These are phyloP conservation scores for Metalampra italica DNA, from an alignment of 2,888 invertebrate genomes.

Conservation along the genomic window DNA sequence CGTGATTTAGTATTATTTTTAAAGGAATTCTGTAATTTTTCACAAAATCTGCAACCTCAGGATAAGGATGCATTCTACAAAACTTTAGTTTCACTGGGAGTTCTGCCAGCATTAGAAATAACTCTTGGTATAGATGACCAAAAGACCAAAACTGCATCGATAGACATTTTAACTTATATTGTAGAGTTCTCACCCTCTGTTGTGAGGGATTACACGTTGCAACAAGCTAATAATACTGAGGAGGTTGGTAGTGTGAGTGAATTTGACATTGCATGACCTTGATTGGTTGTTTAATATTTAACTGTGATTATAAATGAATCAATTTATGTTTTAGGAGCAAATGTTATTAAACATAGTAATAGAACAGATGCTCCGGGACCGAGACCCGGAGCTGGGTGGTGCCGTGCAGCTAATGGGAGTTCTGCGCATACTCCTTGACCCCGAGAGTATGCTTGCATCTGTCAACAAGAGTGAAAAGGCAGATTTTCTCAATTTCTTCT, in stretches of 20 bases:
- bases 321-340: slow-evolving; percentile 84
- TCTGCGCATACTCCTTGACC: slow-evolving; percentile 94
- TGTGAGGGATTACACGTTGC: slow-evolving; percentile 97
- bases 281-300: not conserved
- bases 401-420: slow-evolving; percentile 98
- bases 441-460: slow-evolving; percentile 97
- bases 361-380: slow-evolving; percentile 98
- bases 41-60: slow-evolving; percentile 98
- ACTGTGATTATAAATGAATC: not conserved
- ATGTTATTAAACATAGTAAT: slow-evolving; percentile 97
- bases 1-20: slow-evolving; percentile 97
- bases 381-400: slow-evolving; percentile 97
- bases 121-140: slow-evolving; percentile 94
- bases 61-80: slow-evolving; percentile 99
- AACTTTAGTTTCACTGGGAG: slow-evolving; percentile 91
- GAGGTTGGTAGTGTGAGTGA: slow-evolving; percentile 80
- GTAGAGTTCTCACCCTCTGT: slow-evolving; percentile 99
- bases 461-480: slow-evolving; percentile 97
- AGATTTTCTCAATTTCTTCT: slow-evolving; percentile 98
- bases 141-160: slow-evolving; percentile 96
- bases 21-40: slow-evolving; percentile 99
- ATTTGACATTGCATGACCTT: slow-evolving; percentile 12
- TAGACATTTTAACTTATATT: slow-evolving; percentile 98
- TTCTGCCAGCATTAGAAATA: slow-evolving; percentile 93
- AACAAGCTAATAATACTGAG: slow-evolving; percentile 93